Evolutionary conservation across 2,888 invertebrate species (phyloP), one percentile per base, ranked within the genome.

Genomic region (Coronaproctus castanopsis): DNA sequence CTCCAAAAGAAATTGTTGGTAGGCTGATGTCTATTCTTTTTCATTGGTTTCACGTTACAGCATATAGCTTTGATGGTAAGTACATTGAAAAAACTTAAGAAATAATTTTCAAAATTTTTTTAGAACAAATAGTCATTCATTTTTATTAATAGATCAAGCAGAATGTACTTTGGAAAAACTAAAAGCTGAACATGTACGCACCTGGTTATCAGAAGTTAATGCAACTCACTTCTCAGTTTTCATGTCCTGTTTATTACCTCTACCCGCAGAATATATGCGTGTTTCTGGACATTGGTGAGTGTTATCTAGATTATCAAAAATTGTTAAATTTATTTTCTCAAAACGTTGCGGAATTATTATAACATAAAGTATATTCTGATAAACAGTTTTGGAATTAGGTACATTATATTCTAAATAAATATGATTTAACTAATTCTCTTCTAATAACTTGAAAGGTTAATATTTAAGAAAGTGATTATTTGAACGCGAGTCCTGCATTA

Each of bases 1-100:
- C 66, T 22, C 66, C 68, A n/a, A 21, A 61, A 64, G 59, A 66
- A 66, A 61, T 67, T 51, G 62, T 68, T 61, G 96, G 96, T 5
- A 79, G 96, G 63, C 78, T 99, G 66, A 78, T 98, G 56, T 89
- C 93, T 24, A 95, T 96, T 79, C 78, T 98, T 64, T 98, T 97
- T 74, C 95, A 97, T 72, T 98, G 98, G 98, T 99, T 97, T 76
- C 91, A 97, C 74, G 87, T 93, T 67, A 98, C 97, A 19, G 93
- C 96, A 1, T 92, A 90, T 72, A 83, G 96, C 8, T 92, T 91
- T 69, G 92, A 95, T 73, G 90, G 91, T 89, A 73, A 55, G 59
- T 50, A 52, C 54, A 22, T 19, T 10, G 20, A 54, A 2, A 2
- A n/a, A 20, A 14, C 21, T n/a, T 10, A 58, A 53, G n/a, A 2